phyloP scores from a whole-genome alignment of 2,797 vertebrate genomes.

The Cercopithecus diana region DNA sequence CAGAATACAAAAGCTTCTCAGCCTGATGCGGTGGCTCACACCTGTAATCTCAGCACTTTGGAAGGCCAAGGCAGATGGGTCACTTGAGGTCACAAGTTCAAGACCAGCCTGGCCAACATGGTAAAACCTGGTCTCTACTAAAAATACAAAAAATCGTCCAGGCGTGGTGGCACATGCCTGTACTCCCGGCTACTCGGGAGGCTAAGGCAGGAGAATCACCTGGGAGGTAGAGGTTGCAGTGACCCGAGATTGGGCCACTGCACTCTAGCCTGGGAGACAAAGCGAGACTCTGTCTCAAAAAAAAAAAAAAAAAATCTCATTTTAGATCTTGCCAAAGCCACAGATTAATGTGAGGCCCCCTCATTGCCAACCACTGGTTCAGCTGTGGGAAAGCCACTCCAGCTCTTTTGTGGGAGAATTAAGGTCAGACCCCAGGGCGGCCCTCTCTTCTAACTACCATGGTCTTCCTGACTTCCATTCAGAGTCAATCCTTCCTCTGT shows the following conservation, averaged over 20 bases:
- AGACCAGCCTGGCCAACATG: neutral
- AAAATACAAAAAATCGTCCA: neutral
- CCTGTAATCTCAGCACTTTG: neutral
- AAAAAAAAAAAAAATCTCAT: neutral
- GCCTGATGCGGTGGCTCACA: neutral
- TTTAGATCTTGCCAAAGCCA: neutral
- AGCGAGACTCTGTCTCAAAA: neutral
- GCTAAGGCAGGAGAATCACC: no score
- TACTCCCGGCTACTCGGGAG: neutral
- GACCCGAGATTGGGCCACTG: rapidly evolving
- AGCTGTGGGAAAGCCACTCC: neutral
- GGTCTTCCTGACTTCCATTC: neutral
- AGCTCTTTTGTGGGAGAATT: neutral
- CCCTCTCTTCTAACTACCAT: neutral
- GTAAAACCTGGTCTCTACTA: neutral
- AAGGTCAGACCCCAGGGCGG: neutral
- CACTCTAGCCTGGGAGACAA: neutral
- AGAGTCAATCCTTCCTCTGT: neutral
- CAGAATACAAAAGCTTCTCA: neutral
- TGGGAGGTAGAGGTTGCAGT: no score
- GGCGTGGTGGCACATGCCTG: rapidly evolving
- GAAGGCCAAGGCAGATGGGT: neutral
- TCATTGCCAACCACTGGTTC: neutral
- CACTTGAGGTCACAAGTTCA: neutral
- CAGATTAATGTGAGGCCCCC: neutral